Evolutionary conservation across 1,140 invertebrate species (phyloP).

Genomic region (Halyomorpha halys): DNA sequence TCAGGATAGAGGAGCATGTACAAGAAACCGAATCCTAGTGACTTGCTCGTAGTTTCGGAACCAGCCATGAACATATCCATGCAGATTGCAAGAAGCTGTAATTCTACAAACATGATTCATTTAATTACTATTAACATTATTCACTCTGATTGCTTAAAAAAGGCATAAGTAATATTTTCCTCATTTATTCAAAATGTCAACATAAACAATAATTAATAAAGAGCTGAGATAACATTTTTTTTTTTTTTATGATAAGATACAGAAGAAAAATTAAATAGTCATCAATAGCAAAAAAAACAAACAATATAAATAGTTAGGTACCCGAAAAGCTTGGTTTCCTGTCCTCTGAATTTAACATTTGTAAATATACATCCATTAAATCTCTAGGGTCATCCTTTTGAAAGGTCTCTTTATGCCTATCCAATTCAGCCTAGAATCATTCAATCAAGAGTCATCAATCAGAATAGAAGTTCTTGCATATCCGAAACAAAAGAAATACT

Average conservation of each 20-base stretch:
- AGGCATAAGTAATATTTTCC: too few relatives aligned
- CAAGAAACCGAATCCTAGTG: slow-evolving; percentile 63
- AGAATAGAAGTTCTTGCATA: too few relatives aligned
- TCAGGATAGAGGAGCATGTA: slow-evolving; percentile 65
- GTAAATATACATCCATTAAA: slow-evolving; percentile 75
- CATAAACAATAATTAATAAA: too few relatives aligned
- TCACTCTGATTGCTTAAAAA: too few relatives aligned
- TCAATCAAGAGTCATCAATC: too few relatives aligned
- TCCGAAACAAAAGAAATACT: neutral
- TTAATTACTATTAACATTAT: neutral
- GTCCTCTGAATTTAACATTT: slow-evolving; percentile 45
- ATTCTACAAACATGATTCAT: slow-evolving; percentile 39
- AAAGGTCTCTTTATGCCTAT: slow-evolving; percentile 59
- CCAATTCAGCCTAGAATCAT: slow-evolving; percentile 49
- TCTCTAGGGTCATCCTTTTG: slow-evolving; percentile 53
- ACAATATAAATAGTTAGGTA: too few relatives aligned
- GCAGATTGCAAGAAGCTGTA: slow-evolving; percentile 61
- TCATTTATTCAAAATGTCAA: too few relatives aligned
- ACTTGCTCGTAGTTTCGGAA: slow-evolving; percentile 70
- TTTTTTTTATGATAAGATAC: neutral
- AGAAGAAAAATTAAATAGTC: neutral
- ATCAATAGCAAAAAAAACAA: neutral
- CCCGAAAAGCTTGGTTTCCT: slow-evolving; percentile 37
- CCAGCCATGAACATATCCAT: slow-evolving; percentile 75
- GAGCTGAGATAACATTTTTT: too few relatives aligned